A percentile compares a stretch with the other conserved stretches of the same genome.
Conservation (phyloP, 2,113 vertebrate species). For the Pogona vitticeps region DNA sequence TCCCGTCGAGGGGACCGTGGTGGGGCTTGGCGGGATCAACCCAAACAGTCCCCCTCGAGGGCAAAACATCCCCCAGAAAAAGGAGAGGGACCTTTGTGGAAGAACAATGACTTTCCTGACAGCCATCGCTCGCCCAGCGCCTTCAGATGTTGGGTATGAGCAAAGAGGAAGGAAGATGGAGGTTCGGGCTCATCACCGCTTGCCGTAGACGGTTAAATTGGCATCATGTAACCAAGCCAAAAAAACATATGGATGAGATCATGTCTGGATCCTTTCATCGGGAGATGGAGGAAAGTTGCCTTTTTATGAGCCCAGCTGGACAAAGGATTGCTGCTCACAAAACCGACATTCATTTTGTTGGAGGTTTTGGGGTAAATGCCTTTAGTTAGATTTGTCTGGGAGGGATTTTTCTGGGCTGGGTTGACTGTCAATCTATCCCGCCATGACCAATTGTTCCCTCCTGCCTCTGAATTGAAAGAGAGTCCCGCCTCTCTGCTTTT, state of each 20-base stretch:
- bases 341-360: neutral
- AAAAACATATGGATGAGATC: neutral
- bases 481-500: no score
- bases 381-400: no score
- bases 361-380: no score
- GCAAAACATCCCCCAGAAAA: constrained; percentile 12
- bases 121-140: neutral
- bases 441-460: no score
- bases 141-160: neutral
- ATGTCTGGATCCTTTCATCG: neutral
- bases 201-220: neutral
- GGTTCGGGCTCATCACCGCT: neutral
- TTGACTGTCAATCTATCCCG: no score
- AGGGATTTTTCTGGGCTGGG: no score
- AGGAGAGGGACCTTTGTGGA: no score
- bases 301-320: neutral
- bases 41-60: neutral
- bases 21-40: neutral
- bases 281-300: neutral
- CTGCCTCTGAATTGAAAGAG: no score
- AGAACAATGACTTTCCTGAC: neutral
- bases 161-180: neutral
- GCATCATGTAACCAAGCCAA: neutral
- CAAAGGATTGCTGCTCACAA: neutral
- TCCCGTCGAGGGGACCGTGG: neutral